A percentile compares a stretch with the other conserved stretches of the same genome.
phyloP scores from a whole-genome alignment of 1,140 invertebrate genomes.

The Euwallacea similis region DNA sequence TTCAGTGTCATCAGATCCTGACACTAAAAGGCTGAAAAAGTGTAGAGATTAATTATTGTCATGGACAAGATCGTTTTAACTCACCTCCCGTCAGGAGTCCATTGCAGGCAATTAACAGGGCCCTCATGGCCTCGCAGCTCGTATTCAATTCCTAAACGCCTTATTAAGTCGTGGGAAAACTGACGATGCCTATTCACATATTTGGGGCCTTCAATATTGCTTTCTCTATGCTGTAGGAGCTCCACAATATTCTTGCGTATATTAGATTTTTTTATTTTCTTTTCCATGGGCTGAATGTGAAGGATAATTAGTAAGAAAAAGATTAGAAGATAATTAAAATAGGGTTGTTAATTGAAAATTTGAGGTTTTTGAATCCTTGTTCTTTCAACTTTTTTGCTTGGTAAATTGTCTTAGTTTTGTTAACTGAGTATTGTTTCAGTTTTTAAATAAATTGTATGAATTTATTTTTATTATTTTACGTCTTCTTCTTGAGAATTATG shows the following conservation, averaged over 20 bases:
- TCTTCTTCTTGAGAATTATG: too few relatives aligned
- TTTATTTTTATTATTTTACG: too few relatives aligned
- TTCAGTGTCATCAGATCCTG: constrained; percentile 91
- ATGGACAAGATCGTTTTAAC: background rate
- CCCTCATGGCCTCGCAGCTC: constrained; percentile 87
- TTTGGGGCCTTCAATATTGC: constrained; percentile 43
- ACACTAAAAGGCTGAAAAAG: constrained; percentile 71
- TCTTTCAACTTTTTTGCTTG: too few relatives aligned
- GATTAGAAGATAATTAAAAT: too few relatives aligned
- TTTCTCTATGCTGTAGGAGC: constrained; percentile 45
- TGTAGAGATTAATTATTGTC: too few relatives aligned
- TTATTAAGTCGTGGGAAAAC: constrained; percentile 72
- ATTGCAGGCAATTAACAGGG: constrained; percentile 96
- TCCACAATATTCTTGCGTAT: constrained; percentile 44
- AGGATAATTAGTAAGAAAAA: too few relatives aligned
- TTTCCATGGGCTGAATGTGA: constrained; percentile 20
- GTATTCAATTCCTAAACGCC: constrained; percentile 78
- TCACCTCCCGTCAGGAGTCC: constrained; percentile 85
- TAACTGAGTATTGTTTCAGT: too few relatives aligned
- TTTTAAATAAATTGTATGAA: too few relatives aligned
- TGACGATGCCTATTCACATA: constrained; percentile 56
- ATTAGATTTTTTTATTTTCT: constrained; percentile 38
- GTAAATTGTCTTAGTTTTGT: too few relatives aligned
- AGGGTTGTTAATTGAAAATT: too few relatives aligned
- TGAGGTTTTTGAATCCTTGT: too few relatives aligned